These are phyloP conservation scores for Manis pentadactyla DNA, from an alignment of 2,797 vertebrate species.

Conservation along the genomic window DNA sequence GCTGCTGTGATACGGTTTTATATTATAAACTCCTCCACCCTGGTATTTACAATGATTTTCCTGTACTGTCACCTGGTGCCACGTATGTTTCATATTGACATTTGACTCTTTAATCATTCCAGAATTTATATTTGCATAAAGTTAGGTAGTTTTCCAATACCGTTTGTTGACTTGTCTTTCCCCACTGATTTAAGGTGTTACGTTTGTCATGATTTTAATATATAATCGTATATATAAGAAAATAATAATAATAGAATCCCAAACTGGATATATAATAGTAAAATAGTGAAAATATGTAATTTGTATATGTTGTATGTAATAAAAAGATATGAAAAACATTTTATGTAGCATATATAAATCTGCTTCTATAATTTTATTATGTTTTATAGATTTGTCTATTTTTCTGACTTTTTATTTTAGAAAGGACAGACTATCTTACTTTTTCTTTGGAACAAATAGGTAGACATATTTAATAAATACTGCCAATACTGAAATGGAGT, in stretches of 20 bases:
- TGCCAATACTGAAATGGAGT: background rate
- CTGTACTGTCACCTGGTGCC: background rate
- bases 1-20: background rate
- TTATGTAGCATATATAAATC: background rate
- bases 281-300: background rate
- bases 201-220: background rate
- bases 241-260: background rate
- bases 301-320: background rate
- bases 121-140: conserved; percentile 20
- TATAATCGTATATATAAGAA: background rate
- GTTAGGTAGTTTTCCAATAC: background rate
- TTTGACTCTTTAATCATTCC: background rate
- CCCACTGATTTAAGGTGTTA: background rate
- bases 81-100: background rate
- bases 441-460: background rate
- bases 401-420: background rate
- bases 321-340: background rate
- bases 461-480: conserved; percentile 23
- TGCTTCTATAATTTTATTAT: background rate
- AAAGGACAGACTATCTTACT: background rate
- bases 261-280: no score
- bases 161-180: background rate
- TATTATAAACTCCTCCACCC: background rate
- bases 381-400: conserved; percentile 3
- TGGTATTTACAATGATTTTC: background rate